Base-by-base conservation (phyloP, 2,797 vertebrate species). In the Distichodus sexfasciatus region DNA sequence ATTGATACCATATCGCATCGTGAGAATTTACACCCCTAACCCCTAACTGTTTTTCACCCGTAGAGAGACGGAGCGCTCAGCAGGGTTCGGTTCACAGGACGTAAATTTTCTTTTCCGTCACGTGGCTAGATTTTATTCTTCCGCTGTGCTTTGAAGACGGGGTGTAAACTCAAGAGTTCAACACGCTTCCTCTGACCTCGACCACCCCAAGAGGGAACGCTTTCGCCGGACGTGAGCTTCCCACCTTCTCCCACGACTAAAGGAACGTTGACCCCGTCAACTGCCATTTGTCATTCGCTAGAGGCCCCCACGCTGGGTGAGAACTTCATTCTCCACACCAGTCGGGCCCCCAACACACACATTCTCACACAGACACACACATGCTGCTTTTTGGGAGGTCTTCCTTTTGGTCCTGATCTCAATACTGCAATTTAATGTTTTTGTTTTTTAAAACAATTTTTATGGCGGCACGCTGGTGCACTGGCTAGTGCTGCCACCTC, bases 321-420 rank as follows among this genome's bases (percentile, higher is more conserved):
- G n/a, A n/a, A n/a, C n/a, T n/a, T n/a, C 58, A 63, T 12, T 57
- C 7, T 14, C 6, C n/a, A 14, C 24, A 33, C 29, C 14, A 31
- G 29, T 23, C 29, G 21, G 15, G 26, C 21, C 28, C 28, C 24
- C 33, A 5, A n/a, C 58, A 3, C 65, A 19, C 36, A 46, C 46
- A 43, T 19, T n/a, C 72, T 69, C 84, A 82, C 71, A 54, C 68
- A 71, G 66, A 72, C 55, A 58, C 63, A 71, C 33, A 77, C 79
- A 57, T 61, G 26, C 68, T 76, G 79, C 81, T 79, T 82, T 84
- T 40, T 33, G 4, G 31, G 9, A 9, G 31, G 4, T 33, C 4
- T 33, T 33, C 31, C 4, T 33, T 33, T 33, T 4, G 4, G 31
- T 4, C 9, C 31, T 33, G 9, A 33, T 33, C 4, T 33, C 31